These are phyloP conservation scores for Amblyraja radiata DNA, from an alignment of 2,797 vertebrate genomes.

Conservation along the genomic window DNA sequence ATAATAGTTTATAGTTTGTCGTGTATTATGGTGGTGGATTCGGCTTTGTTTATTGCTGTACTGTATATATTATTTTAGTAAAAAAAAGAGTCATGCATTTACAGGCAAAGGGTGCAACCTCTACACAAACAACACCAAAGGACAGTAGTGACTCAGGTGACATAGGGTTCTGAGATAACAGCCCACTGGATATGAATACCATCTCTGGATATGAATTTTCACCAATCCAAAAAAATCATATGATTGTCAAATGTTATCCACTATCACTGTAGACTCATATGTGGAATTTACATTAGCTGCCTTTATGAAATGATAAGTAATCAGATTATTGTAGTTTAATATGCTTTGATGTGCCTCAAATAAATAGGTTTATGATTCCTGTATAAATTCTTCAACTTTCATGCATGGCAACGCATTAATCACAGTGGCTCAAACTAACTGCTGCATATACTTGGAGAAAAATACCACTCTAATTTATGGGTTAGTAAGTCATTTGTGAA, in stretches of 20 bases:
- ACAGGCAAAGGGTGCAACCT: too few species aligned
- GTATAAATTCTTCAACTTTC: background rate
- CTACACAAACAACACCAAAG: too few species aligned
- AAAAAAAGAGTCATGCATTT: too few species aligned
- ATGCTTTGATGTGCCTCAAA: background rate
- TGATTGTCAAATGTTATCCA: background rate
- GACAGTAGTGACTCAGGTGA: too few species aligned
- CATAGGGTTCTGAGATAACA: too few species aligned
- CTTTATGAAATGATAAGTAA: background rate
- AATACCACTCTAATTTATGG: background rate
- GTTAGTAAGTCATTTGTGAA: background rate
- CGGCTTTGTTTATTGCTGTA: too few species aligned
- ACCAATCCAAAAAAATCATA: background rate
- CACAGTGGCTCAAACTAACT: conserved; percentile 9
- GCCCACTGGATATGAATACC: too few species aligned
- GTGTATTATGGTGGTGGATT: too few species aligned
- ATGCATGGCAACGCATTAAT: background rate
- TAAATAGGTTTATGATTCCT: conserved; percentile 20
- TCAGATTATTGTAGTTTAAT: background rate
- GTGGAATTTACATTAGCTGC: background rate
- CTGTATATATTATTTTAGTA: too few species aligned
- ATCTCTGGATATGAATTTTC: background rate
- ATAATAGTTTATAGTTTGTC: too few species aligned
- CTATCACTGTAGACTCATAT: background rate
- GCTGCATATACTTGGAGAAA: background rate